Conservation (phyloP, 1,140 invertebrate genomes). For the Amphibalanus amphitrite region DNA sequence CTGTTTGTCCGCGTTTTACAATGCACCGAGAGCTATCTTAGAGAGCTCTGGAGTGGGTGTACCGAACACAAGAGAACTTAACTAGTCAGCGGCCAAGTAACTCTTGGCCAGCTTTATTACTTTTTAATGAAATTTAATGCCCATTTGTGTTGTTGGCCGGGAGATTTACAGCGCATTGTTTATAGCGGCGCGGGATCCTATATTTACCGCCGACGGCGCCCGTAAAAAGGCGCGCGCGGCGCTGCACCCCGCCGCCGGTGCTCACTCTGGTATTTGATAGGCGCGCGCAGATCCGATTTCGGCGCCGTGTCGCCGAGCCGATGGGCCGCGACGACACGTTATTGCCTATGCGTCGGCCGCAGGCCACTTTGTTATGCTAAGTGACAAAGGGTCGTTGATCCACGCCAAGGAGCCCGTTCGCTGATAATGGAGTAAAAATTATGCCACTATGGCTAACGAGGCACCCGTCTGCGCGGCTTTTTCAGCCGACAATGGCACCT, state of each 20-base stretch:
- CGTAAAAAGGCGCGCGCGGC: not conserved
- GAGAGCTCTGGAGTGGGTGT: not conserved
- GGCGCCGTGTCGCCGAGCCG: not conserved
- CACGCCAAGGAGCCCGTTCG: not conserved
- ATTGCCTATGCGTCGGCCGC: not conserved
- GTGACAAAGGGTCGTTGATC: not conserved
- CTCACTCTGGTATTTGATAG: not conserved
- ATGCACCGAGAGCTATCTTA: no score
- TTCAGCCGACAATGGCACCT: not conserved
- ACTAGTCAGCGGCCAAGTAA: not conserved
- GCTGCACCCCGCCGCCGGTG: not conserved
- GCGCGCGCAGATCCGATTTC: not conserved
- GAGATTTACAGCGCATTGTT: not conserved
- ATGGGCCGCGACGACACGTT: not conserved
- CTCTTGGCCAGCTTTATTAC: not conserved
- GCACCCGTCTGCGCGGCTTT: not conserved
- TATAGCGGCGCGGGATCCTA: not conserved
- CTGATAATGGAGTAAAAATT: not conserved
- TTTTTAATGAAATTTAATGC: not conserved
- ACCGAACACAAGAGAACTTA: not conserved
- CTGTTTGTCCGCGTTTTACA: no score
- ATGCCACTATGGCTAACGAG: not conserved
- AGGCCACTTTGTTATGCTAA: not conserved
- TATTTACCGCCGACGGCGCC: not conserved
- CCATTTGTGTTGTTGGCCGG: not conserved